These are phyloP conservation scores for Numenius arquata DNA, from an alignment of 2,113 vertebrate genomes.

Conservation along the genomic window DNA sequence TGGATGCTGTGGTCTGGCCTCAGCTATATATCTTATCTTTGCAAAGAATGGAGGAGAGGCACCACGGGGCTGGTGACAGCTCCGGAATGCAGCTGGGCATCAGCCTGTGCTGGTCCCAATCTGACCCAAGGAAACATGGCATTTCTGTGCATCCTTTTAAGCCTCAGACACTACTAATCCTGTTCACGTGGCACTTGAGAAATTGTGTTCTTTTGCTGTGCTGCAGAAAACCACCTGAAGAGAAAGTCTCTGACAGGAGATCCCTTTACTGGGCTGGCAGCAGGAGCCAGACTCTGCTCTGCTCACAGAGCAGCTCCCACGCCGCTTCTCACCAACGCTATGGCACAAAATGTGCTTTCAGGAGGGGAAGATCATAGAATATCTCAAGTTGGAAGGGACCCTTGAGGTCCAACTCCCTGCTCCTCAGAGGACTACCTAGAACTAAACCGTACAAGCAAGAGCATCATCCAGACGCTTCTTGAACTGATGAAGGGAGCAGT, in stretches of 20 bases:
- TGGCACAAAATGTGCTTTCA: no score
- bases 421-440: no score
- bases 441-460: no score
- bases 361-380: neutral
- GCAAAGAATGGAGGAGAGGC: neutral
- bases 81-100: neutral
- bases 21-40: neutral
- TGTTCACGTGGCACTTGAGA: neutral
- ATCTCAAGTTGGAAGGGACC: no score
- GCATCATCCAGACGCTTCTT: no score
- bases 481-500: no score
- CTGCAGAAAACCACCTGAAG: neutral
- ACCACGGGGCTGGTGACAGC: accelerated
- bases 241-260: no score
- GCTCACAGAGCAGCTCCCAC: neutral
- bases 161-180: neutral
- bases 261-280: neutral
- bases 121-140: neutral
- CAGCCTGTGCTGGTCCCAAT: neutral
- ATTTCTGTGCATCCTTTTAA: neutral
- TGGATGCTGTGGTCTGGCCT: neutral
- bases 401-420: no score
- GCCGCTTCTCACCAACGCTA: neutral
- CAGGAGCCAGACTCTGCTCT: neutral
- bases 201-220: neutral